phyloP scores from a whole-genome alignment of 37 sponge, comb jelly and placozoan species.

The Theonella swinhoei region DNA sequence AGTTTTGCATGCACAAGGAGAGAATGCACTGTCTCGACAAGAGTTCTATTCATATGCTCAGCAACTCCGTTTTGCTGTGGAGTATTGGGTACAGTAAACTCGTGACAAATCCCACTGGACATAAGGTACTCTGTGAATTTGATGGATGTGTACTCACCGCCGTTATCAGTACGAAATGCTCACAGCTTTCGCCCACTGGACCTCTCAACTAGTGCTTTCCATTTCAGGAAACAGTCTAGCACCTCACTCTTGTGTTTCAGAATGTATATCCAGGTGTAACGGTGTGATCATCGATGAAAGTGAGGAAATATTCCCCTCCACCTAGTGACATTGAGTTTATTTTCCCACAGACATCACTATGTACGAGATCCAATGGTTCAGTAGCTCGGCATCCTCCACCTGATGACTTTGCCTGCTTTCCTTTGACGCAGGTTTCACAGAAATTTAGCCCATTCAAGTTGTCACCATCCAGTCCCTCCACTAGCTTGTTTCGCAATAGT shows the following conservation, averaged over 20 bases:
- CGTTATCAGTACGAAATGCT: constrained; percentile 54
- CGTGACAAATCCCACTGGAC: constrained; percentile 59
- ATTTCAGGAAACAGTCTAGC: constrained; percentile 49
- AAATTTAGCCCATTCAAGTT: constrained; percentile 38
- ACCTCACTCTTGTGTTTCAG: constrained; percentile 56
- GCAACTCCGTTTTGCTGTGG: constrained; percentile 80
- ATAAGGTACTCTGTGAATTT: constrained; percentile 48
- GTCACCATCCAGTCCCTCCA: constrained; percentile 43
- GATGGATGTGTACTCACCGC: constrained; percentile 57
- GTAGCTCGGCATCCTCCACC: constrained; percentile 18
- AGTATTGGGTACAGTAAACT: constrained; percentile 63
- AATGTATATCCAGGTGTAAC: constrained; percentile 63
- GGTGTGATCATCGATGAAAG: constrained; percentile 67
- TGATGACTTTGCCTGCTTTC: constrained; percentile 45
- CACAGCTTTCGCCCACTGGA: constrained; percentile 44
- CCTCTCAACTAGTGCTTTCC: constrained; percentile 70
- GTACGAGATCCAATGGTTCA: constrained; percentile 48
- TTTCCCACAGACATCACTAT: constrained; percentile 67
- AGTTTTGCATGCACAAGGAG: constrained; percentile 64
- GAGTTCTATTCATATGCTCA: constrained; percentile 61
- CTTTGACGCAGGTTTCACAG: constrained; percentile 67
- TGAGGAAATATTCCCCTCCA: constrained; percentile 68
- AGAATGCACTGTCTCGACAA: constrained; percentile 61
- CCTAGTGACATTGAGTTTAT: constrained; percentile 43
- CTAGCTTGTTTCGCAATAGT: constrained; percentile 43